Conservation (phyloP, 2,113 vertebrate species). For the Psephotus haematonotus region DNA sequence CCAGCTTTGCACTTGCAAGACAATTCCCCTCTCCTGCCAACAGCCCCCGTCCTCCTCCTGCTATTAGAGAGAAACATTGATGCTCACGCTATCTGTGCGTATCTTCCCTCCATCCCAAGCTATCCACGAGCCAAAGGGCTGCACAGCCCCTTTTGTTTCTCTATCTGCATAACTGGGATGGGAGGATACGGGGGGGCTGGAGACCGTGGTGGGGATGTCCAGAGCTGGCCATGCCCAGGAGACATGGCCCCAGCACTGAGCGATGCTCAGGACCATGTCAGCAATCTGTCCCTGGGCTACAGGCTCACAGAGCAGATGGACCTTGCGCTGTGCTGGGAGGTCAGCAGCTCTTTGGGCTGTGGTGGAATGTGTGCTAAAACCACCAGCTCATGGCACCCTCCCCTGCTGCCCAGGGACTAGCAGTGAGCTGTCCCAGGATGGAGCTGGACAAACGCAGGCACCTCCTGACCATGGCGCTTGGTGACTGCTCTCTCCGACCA, state of each 20-base stretch:
- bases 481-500: neutral
- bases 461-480: neutral
- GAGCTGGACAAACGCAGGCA: neutral
- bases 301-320: conserved; percentile 10
- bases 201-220: neutral
- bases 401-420: neutral
- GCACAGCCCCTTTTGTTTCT: neutral
- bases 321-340: neutral
- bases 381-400: neutral
- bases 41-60: neutral
- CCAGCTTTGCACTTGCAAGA: neutral
- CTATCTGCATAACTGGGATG: neutral
- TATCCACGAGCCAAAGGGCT: neutral
- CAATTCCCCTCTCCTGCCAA: no score
- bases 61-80: neutral
- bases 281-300: neutral
- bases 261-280: neutral
- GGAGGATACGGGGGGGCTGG: neutral
- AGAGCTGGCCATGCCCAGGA: neutral
- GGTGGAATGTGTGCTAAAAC: neutral
- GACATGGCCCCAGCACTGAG: neutral
- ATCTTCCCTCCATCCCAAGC: neutral
- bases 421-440: accelerated
- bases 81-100: accelerated
- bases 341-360: neutral